Evolutionary conservation across 2,113 vertebrate genomes (phyloP).

Genomic region (Pardalotus punctatus): DNA sequence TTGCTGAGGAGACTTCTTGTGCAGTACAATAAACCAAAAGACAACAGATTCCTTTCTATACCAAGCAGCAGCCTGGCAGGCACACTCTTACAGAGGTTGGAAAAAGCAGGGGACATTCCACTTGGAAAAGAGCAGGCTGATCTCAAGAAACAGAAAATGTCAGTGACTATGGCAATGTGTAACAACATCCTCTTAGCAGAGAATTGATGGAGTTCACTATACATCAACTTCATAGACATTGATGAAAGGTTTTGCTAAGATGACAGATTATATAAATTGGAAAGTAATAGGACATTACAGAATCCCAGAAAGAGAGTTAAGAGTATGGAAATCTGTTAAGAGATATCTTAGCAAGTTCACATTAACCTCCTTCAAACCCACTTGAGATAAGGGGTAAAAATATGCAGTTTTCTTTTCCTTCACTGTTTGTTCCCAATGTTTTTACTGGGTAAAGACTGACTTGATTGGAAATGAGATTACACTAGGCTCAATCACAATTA

Average conservation of each 20-base stretch:
- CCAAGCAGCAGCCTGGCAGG: background rate
- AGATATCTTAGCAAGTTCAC: background rate
- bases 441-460: background rate
- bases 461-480: background rate
- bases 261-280: background rate
- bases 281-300: background rate
- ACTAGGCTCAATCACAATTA: background rate
- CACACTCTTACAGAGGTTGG: accelerated
- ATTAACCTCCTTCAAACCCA: background rate
- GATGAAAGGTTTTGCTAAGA: background rate
- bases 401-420: background rate
- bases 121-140: background rate
- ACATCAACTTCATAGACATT: background rate
- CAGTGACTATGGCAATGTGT: background rate
- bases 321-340: background rate
- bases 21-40: background rate
- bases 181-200: background rate
- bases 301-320: background rate
- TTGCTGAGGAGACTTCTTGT: background rate
- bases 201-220: background rate
- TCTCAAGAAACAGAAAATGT: background rate
- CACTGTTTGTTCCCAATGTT: background rate
- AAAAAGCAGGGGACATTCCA: background rate
- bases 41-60: background rate
- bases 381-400: background rate